phyloP scores from a whole-genome alignment of 2,888 invertebrate species.

The Drosophila eohydei region DNA sequence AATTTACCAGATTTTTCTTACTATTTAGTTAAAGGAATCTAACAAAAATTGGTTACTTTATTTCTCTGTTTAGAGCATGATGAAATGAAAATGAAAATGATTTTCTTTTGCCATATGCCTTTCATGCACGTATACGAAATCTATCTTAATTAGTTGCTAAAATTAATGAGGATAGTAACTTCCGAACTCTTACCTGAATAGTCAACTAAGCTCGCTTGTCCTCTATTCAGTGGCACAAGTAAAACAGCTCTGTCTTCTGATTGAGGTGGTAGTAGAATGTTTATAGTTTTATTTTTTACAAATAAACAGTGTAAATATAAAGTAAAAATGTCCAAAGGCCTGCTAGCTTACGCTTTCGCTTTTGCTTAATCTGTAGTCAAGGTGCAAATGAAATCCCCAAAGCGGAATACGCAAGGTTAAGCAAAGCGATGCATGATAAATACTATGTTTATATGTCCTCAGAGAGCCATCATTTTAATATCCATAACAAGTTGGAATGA shows the following conservation, averaged over 20 bases:
- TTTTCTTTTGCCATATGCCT: no score
- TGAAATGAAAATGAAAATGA: no score
- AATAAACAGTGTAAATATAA: not conserved
- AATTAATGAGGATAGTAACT: no score
- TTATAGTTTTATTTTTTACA: not conserved
- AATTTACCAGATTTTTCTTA: no score
- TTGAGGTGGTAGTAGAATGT: not conserved
- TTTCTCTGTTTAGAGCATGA: no score
- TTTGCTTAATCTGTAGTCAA: not conserved
- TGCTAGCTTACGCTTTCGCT: not conserved
- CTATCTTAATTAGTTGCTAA: no score
- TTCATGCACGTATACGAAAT: no score
- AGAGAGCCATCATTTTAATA: not conserved
- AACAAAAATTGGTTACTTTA: no score
- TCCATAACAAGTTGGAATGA: not conserved
- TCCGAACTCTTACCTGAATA: no score
- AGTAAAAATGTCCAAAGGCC: not conserved
- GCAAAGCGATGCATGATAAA: constrained; percentile 1
- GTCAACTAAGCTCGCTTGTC: not conserved
- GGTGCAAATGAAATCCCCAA: not conserved
- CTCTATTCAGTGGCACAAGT: not conserved
- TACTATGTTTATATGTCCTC: not conserved
- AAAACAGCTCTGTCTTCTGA: not conserved
- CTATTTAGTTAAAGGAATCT: no score
- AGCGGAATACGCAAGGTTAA: not conserved